phyloP scores from a whole-genome alignment of 2,113 vertebrate genomes.

The Elanoides forficatus region DNA sequence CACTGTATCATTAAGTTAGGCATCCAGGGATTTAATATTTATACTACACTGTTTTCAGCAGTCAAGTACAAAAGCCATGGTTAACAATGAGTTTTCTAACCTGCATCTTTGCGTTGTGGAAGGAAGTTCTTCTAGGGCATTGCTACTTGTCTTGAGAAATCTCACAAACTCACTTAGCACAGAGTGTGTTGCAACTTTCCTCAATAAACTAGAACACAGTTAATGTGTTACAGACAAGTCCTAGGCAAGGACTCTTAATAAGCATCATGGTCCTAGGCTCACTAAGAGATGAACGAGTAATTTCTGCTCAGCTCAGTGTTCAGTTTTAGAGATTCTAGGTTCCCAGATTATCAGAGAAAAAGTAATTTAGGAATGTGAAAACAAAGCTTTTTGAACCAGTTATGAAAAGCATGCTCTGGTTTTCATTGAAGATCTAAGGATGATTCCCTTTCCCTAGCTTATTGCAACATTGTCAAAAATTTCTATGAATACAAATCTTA shows the following conservation, averaged over 20 bases:
- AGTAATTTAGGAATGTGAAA: neutral
- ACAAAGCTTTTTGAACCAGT: neutral
- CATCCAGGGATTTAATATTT: neutral
- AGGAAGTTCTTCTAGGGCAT: neutral
- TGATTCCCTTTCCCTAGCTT: neutral
- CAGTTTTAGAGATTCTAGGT: neutral
- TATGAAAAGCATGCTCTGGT: neutral
- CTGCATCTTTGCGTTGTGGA: neutral
- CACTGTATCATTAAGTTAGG: neutral
- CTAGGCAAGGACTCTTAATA: neutral
- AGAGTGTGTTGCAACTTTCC: neutral
- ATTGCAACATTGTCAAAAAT: neutral
- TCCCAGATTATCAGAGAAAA: neutral
- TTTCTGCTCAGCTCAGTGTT: neutral
- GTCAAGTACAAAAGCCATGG: neutral
- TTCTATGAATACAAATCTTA: neutral
- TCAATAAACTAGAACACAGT: neutral
- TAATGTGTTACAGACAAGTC: neutral
- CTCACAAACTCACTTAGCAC: neutral
- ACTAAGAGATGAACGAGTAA: neutral
- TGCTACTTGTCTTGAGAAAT: neutral
- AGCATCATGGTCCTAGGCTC: neutral
- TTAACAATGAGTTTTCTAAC: neutral
- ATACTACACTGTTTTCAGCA: neutral
- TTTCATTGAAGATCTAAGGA: neutral